A percentile compares a stretch with the other conserved stretches of the same genome.
phyloP scores from a whole-genome alignment of 2,797 vertebrate species.

The Anguilla marmorata region DNA sequence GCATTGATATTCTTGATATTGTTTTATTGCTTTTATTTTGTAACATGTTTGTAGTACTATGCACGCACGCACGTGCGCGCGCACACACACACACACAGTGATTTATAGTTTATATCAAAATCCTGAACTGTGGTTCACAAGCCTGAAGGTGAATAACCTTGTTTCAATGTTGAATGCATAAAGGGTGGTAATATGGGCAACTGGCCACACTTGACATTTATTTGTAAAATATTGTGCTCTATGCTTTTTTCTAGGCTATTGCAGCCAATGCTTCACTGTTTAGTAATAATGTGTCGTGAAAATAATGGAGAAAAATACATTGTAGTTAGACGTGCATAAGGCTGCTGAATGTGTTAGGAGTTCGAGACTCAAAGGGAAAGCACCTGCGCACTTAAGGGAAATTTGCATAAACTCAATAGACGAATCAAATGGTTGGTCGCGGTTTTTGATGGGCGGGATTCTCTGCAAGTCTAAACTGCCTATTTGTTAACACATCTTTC shows the following conservation, averaged over 20 bases:
- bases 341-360: not conserved
- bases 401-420: slow-evolving; percentile 37
- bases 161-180: not conserved
- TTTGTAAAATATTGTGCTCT: not conserved
- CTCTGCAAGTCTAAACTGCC: not conserved
- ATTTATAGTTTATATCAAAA: too few relatives aligned
- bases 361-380: not conserved
- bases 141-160: not conserved
- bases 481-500: slow-evolving; percentile 48
- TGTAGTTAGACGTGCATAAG: not conserved
- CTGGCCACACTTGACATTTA: not conserved
- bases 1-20: not conserved
- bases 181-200: not conserved
- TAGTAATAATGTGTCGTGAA: not conserved
- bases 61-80: too few relatives aligned
- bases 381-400: slow-evolving; percentile 42
- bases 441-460: slow-evolving; percentile 28
- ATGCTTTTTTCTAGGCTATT: not conserved
- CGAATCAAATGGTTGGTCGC: slow-evolving; percentile 42
- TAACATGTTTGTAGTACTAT: not conserved
- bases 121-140: not conserved
- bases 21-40: not conserved
- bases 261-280: not conserved
- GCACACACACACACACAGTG: too few relatives aligned
- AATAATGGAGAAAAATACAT: not conserved